Evolutionary conservation across 1,140 invertebrate species (phyloP).

Genomic region (Sipha flava): DNA sequence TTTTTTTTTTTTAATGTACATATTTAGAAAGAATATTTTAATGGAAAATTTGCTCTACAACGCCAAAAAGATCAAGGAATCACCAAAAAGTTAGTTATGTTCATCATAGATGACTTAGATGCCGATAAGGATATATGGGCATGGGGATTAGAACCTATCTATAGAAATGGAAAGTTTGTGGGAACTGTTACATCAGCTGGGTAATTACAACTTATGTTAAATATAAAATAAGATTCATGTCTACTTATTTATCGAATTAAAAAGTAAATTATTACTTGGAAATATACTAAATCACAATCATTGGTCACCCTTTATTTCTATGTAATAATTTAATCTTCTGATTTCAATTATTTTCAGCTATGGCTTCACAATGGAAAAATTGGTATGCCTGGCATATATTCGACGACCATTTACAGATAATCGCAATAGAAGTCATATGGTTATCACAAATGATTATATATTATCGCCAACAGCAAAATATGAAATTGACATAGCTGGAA

Average conservation of each 20-base stretch:
- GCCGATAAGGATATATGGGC: conserved; percentile 65
- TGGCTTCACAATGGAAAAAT: conserved; percentile 54
- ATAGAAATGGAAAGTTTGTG: conserved; percentile 56
- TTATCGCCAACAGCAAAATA: conserved; percentile 51
- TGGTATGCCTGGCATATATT: conserved; percentile 60
- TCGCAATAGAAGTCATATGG: conserved; percentile 38
- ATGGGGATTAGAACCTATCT: conserved; percentile 74
- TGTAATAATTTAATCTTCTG: no score
- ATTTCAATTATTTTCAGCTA: conserved; percentile 49
- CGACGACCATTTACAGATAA: conserved; percentile 44
- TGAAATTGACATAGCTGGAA: conserved; percentile 60
- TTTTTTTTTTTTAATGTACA: no score
- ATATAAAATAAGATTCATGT: no score
- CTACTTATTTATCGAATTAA: no score
- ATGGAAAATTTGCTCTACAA: conserved; percentile 62
- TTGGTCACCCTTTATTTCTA: no score
- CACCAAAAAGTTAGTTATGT: conserved; percentile 58
- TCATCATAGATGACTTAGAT: conserved; percentile 65
- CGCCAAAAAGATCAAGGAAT: conserved; percentile 62
- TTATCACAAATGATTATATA: conserved; percentile 57
- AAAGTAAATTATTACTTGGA: no score
- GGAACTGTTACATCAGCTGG: conserved; percentile 71
- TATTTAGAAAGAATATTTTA: conserved; percentile 63
- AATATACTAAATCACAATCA: no score
- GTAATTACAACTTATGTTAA: conserved; percentile 44